Base-by-base conservation (phyloP, 2,113 vertebrate species). In the Vicugna pacos region DNA sequence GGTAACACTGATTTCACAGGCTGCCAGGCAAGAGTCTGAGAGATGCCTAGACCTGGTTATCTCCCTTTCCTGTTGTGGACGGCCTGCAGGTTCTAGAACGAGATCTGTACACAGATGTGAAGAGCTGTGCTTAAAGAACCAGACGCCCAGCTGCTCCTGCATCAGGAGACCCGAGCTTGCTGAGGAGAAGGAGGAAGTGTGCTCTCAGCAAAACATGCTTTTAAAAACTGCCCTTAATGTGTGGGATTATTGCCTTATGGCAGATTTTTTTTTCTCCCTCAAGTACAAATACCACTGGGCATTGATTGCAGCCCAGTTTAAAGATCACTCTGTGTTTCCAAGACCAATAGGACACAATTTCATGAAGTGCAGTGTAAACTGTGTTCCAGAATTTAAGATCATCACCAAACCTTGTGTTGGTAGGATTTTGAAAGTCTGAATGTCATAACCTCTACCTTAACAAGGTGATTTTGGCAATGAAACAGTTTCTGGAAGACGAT, bases 401-500 rank as follows among this genome's bases (percentile, higher is more conserved):
- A 48, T 83, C 54, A 81, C 2, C 26, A 77, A 7, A 42, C 1
- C n/a, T 93, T 93, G 24, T 87, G 22, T 79, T 77, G 19, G 20
- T 52, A 58, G 42, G 46, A 46, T 65, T 82, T 91, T 96, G 76
- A 62, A 46, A 89, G 54, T 96, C 62, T 81, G 19, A 93, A 64
- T 91, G 89, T 96, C 62, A 94, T 82, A 84, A 11, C 38, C 15
- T 76, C 54, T 20, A 50, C 97, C 42, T 62, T 67, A 85, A 58
- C 65, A 87, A 94, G 30, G n/a, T 83, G 60, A 50, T 93, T 89
- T 81, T 90, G 89, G 86, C 60, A 96, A 73, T n/a, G 54, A 95
- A 83, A 87, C 13, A 16, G 15, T 79, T 96, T 96, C 96, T 96
- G 64, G 67, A 95, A 95, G 93, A 75, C 17, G n/a, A 94, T 54